Percentiles rank a stretch among this genome's conserved stretches.
phyloP scores from a whole-genome alignment of 2,797 vertebrate species.

The Cichlasoma orientale region DNA sequence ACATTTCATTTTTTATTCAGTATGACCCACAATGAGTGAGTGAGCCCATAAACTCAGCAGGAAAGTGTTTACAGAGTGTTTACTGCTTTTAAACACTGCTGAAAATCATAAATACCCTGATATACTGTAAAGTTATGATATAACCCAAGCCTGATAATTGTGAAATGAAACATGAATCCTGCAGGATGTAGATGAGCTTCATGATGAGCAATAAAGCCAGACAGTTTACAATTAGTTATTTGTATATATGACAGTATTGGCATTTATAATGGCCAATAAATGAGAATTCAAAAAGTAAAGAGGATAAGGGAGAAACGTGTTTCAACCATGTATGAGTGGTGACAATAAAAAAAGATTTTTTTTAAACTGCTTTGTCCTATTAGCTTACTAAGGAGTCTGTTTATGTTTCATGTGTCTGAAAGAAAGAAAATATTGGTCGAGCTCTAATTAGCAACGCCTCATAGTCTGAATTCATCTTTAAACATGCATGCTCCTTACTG shows the following conservation, averaged over 20 bases:
- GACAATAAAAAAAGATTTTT: not conserved
- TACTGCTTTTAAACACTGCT: too few species aligned
- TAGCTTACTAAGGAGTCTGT: not conserved
- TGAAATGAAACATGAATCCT: too few species aligned
- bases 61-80: too few species aligned
- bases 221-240: not conserved
- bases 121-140: too few species aligned
- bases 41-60: too few species aligned
- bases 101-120: too few species aligned
- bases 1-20: too few species aligned
- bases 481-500: not conserved
- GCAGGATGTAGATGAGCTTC: too few species aligned
- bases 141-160: too few species aligned
- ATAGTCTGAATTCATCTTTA: constrained; percentile 2
- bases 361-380: not conserved
- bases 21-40: too few species aligned
- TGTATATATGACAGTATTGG: not conserved
- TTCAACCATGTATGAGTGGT: too few species aligned
- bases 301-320: not conserved
- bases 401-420: not conserved
- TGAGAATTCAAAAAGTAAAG: not conserved
- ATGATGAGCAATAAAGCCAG: too few species aligned
- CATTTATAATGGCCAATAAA: not conserved
- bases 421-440: not conserved
- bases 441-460: not conserved